Percentiles rank a stretch among this genome's conserved stretches.
Evolutionary conservation across 2,797 vertebrate species (phyloP).

Genomic region (Fistularia commersonii): DNA sequence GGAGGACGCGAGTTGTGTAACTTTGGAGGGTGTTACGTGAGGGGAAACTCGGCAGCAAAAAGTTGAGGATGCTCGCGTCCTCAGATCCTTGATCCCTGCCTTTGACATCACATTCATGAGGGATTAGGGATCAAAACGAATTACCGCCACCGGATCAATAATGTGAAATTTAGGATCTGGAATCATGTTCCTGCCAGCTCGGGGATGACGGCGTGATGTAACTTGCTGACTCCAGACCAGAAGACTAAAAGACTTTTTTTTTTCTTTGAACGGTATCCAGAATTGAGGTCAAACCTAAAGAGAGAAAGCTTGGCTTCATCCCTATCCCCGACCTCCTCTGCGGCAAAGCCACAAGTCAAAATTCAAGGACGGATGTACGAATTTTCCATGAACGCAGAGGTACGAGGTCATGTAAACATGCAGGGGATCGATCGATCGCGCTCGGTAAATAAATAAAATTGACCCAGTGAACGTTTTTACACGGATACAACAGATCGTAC

Average conservation of each 20-base stretch:
- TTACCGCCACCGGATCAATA: conserved; percentile 31
- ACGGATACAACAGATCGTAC: too few species aligned
- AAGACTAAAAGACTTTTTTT: conserved; percentile 1
- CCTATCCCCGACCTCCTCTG: not conserved
- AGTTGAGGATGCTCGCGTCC: conserved; percentile 7
- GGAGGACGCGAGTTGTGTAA: not conserved
- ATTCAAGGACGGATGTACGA: conserved; percentile 15
- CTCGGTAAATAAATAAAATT: too few species aligned
- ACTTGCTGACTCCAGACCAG: conserved; percentile 20
- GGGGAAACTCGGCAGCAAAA: conserved; percentile 8
- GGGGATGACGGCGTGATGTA: conserved; percentile 21
- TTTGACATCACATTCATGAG: conserved; percentile 14
- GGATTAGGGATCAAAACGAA: conserved; percentile 37
- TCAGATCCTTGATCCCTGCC: conserved; percentile 7
- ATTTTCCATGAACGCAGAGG: conserved; percentile 16
- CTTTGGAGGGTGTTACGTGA: not conserved
- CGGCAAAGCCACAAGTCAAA: not conserved
- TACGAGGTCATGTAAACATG: conserved; percentile 42
- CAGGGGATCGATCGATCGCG: not conserved
- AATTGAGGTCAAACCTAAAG: conserved; percentile 9
- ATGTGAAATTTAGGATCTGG: conserved; percentile 16
- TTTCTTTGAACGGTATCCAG: conserved; percentile 16
- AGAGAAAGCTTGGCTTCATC: not conserved
- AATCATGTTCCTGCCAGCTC: conserved; percentile 9
- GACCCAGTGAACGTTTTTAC: too few species aligned